Evolutionary conservation across 2,113 vertebrate species (phyloP), one percentile per base, ranked within the genome.

Genomic region (Centropristis striata): DNA sequence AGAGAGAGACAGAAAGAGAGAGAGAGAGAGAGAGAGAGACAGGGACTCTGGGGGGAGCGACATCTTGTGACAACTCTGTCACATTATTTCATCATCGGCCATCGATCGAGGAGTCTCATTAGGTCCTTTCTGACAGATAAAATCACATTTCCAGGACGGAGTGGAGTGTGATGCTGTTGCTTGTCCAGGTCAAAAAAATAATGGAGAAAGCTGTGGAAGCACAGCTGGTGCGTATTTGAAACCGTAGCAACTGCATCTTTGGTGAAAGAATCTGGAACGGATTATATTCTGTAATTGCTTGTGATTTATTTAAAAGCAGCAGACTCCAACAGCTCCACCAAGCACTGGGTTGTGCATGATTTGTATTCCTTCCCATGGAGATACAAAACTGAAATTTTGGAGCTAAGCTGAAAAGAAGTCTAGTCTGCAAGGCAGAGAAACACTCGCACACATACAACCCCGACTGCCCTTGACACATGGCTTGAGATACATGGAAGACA

Each of bases 1-100:
- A 32, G 32, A 32, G 61, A 64, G 57, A 70, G 65, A 73, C 2
- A 37, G 42, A n/a, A n/a, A n/a, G n/a, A n/a, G n/a, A n/a, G n/a
- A n/a, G n/a, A n/a, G 32, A 32, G 32, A 32, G 32, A 32, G 32
- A 32, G 32, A 32, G 61, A 64, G 57, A 70, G 65, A 73, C 2
- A 37, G 42, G 28, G 71, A 41, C 66, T 55, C 49, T 8, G 16
- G 58, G 44, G 69, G 60, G 60, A 50, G 60, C 4, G 60, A 67
- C 86, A 80, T 85, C 78, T 75, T 60, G 50, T 81, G 86, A 87
- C 80, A 82, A 51, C 76, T 80, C 46, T 86, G 81, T 89, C 86
- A 89, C 64, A 59, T 78, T 78, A 83, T 89, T 88, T 89, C 75
- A 89, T 44, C 85, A 86, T 65, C 9, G 60, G 71, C 27, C 83